Base-by-base conservation (phyloP, 2,888 invertebrate genomes). In the Callimorpha dominula region DNA sequence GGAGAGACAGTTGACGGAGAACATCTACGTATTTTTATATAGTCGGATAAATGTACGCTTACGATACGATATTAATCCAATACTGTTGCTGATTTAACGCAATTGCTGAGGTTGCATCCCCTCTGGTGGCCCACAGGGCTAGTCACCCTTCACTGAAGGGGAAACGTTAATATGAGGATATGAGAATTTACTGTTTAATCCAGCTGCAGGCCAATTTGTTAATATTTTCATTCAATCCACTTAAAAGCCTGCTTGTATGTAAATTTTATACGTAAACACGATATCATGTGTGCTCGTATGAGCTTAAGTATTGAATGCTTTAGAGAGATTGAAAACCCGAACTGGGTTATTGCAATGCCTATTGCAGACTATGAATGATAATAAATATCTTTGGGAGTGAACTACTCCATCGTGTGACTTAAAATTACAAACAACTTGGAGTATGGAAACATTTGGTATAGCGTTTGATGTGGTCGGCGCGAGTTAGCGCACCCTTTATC, bases 161-260 rank as follows among this genome's bases (percentile, higher is more conserved):
- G 95, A 93, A 92, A 91, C 89, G 90, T 90, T 94, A 95, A 95
- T 94, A 94, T 88, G 91, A 93, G 94, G 92, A 95, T 95, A 95
- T 95, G 95, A 95, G 94, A 95, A 95, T 95, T 95, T 95, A 95
- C 95, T 94, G 94, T 93, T 95, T 94, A 95, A 95, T 95, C 92
- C 93, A 89, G 92, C 94, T 94, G 89, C 92, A 92, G 93, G 95
- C 94, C 94, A 95, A 94, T 95, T 95, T 95, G 95, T 94, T 94
- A 95, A 94, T 95, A 95, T 94, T 95, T 94, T 93, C 94, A 92
- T 93, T 94, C 94, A 95, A 95, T 95, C 93, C 95, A 94, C 92
- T 95, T 94, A 93, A 95, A 94, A 92, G 88, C 88, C 84, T 82
- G 88, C 85, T 86, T 83, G 84, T 88, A 88, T 87, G 87, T 87